Conservation (phyloP, 1,140 invertebrate species). For the Sminthurinus signatus region DNA sequence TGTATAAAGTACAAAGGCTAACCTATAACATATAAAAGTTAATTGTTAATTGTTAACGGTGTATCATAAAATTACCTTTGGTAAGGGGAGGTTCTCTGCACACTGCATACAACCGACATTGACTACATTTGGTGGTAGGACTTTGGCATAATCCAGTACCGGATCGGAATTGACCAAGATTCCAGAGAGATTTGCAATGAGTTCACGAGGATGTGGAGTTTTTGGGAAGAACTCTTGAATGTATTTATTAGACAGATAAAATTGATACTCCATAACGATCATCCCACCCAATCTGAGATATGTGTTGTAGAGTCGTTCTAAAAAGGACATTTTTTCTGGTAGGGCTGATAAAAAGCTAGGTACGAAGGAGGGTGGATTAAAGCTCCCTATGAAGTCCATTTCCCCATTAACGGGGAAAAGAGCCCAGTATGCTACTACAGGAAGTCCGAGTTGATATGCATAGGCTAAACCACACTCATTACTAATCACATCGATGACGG, state of each 20-base stretch:
- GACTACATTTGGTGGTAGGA: slow-evolving; percentile 40
- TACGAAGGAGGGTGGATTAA: slow-evolving; percentile 12
- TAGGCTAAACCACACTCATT: slow-evolving; percentile 43
- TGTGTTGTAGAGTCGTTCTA: slow-evolving; percentile 32
- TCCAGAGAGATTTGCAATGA: slow-evolving; percentile 41
- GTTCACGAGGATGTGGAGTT: slow-evolving; percentile 34
- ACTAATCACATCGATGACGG: slow-evolving; percentile 43
- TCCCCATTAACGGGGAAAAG: slow-evolving; percentile 24
- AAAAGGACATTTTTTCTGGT: slow-evolving; percentile 21
- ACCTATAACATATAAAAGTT: too few species aligned
- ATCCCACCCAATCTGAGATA: slow-evolving; percentile 26
- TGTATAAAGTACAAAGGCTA: too few species aligned
- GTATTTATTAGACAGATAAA: slow-evolving; percentile 31
- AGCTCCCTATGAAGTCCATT: slow-evolving; percentile 22
- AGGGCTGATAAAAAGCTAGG: slow-evolving; percentile 37
- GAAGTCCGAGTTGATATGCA: slow-evolving; percentile 43
- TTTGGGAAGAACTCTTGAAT: slow-evolving; percentile 38
- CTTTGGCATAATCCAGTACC: slow-evolving; percentile 41
- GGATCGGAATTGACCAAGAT: slow-evolving; percentile 43
- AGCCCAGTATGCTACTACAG: slow-evolving; percentile 34
- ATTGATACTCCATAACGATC: slow-evolving; percentile 40
- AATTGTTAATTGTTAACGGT: too few species aligned
- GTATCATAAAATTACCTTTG: slow-evolving; percentile 32
- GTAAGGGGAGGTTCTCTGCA: slow-evolving; percentile 12
- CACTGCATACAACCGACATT: slow-evolving; percentile 35